phyloP scores from a whole-genome alignment of 2,888 invertebrate genomes.

The Malachius bipustulatus region DNA sequence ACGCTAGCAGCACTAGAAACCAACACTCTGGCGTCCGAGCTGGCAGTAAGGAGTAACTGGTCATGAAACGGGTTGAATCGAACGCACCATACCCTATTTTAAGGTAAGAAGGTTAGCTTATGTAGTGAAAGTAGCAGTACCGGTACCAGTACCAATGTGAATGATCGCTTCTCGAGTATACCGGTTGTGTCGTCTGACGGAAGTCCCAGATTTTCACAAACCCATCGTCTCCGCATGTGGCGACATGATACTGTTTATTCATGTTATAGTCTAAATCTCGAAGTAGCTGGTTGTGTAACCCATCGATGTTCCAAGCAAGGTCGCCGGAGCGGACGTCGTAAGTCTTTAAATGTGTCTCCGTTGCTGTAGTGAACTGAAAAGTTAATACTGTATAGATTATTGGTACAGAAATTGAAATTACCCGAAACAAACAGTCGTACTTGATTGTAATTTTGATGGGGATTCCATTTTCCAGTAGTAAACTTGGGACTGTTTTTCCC shows the following conservation, averaged over 20 bases:
- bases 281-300: slow-evolving; percentile 76
- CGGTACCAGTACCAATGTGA: slow-evolving; percentile 59
- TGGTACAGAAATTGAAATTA: too few relatives aligned
- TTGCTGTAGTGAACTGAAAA: slow-evolving; percentile 65
- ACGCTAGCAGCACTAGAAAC: slow-evolving; percentile 79
- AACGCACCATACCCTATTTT: slow-evolving; percentile 76
- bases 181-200: slow-evolving; percentile 64
- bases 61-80: slow-evolving; percentile 95
- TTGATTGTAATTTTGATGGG: slow-evolving; percentile 78
- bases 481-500: slow-evolving; percentile 67
- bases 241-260: slow-evolving; percentile 90
- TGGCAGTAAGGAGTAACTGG: slow-evolving; percentile 84
- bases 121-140: background rate
- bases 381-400: slow-evolving; percentile 3
- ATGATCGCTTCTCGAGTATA: slow-evolving; percentile 71
- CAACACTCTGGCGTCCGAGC: slow-evolving; percentile 87
- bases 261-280: slow-evolving; percentile 94
- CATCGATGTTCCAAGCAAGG: slow-evolving; percentile 67
- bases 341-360: slow-evolving; percentile 74
- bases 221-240: slow-evolving; percentile 93
- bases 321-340: slow-evolving; percentile 76
- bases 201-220: slow-evolving; percentile 94
- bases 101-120: background rate
- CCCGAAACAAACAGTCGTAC: slow-evolving; percentile 27
- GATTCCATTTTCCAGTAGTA: slow-evolving; percentile 87